Percentiles rank a stretch among this genome's conserved stretches.
These are phyloP conservation scores for Anas platyrhynchos DNA, from an alignment of 2,113 vertebrate genomes.

Conservation along the genomic window DNA sequence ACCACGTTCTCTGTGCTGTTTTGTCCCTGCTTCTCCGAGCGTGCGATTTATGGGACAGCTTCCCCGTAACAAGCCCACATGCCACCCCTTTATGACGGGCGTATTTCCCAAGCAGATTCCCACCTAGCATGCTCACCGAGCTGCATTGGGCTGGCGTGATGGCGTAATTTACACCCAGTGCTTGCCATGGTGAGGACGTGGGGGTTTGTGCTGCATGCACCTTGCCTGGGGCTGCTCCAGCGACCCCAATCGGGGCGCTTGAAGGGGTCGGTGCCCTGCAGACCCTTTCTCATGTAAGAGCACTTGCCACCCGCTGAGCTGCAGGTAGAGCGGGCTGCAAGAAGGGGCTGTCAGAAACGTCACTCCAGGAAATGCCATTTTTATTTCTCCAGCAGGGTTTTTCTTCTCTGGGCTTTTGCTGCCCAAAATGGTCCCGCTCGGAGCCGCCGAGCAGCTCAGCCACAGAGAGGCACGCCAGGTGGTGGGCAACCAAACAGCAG, in stretches of 20 bases:
- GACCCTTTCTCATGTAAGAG: neutral
- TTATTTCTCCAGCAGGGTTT: no score
- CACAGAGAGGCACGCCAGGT: no score
- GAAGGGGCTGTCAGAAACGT: no score
- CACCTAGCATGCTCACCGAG: neutral
- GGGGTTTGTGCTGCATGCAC: neutral
- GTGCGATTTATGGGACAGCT: neutral
- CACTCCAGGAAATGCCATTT: no score
- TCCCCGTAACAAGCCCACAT: neutral
- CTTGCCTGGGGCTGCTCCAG: no score
- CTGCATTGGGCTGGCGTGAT: neutral
- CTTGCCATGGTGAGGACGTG: neutral
- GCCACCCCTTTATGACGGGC: neutral
- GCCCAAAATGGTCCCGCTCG: no score
- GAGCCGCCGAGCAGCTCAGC: no score
- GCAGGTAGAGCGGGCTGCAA: neutral
- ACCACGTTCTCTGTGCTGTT: neutral
- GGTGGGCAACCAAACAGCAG: no score
- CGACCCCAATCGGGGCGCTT: neutral
- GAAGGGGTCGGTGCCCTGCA: neutral
- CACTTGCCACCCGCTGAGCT: neutral
- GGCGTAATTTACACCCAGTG: neutral
- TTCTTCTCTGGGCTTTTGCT: no score
- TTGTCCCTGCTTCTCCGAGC: neutral
- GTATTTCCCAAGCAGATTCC: neutral